These are phyloP conservation scores for Salpingus planirostris DNA, from an alignment of 2,888 invertebrate species.

Conservation along the genomic window DNA sequence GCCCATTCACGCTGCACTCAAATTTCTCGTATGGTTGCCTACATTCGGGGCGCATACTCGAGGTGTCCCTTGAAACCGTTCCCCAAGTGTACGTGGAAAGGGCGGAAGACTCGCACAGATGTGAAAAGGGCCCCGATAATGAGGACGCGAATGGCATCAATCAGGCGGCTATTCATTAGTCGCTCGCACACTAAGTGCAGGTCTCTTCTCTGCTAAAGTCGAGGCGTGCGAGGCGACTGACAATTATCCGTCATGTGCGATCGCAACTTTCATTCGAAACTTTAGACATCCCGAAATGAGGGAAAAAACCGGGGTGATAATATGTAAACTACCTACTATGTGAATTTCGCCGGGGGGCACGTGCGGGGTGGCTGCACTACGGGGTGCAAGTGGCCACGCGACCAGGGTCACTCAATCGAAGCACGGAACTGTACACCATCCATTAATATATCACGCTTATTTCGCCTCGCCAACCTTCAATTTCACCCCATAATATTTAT, in stretches of 20 bases:
- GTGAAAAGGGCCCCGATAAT: no score
- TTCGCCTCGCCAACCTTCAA: constrained; percentile 13
- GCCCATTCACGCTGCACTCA: no score
- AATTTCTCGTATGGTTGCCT: no score
- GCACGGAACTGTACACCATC: constrained; percentile 11
- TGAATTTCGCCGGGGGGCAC: constrained; percentile 4
- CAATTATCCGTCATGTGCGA: no score
- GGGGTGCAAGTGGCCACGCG: constrained; percentile 17
- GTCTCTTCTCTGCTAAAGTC: no score
- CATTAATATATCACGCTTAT: constrained; percentile 23
- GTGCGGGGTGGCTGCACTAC: constrained; percentile 9
- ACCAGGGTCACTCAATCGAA: constrained; percentile 14
- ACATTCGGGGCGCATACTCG: no score
- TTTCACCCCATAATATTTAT: constrained; percentile 9
- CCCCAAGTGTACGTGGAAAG: no score
- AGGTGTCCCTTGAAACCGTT: no score
- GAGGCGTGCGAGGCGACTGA: constrained; percentile 28
- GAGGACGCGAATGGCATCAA: constrained; percentile 25
- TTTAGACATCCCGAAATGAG: not conserved
- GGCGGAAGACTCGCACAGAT: no score
- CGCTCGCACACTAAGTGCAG: constrained; percentile 30
- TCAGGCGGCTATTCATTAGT: constrained; percentile 33
- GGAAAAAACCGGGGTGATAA: no score
- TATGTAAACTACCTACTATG: constrained; percentile 6
- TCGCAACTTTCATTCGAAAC: constrained; percentile 3